Percentiles rank a stretch among this genome's conserved stretches.
Evolutionary conservation across 2,888 invertebrate species (phyloP).

Genomic region (Bhutanitis thaidina): DNA sequence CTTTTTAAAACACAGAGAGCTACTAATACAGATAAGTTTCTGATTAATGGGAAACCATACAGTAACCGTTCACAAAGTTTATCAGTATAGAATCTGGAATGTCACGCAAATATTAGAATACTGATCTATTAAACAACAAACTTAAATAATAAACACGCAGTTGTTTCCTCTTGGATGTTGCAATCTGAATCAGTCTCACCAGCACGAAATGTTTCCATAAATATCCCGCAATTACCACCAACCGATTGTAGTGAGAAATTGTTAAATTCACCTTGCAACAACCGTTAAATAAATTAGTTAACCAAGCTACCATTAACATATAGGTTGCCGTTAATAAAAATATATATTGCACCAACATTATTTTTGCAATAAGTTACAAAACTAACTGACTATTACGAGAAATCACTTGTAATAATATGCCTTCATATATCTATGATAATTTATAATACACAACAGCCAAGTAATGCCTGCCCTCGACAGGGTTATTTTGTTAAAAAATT

Average conservation of each 20-base stretch:
- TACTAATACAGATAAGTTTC: slow-evolving; percentile 24
- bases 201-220: slow-evolving; percentile 27
- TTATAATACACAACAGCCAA: slow-evolving; percentile 69
- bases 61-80: slow-evolving; percentile 29
- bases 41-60: slow-evolving; percentile 22
- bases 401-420: slow-evolving; percentile 39
- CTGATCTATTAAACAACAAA: slow-evolving; percentile 74
- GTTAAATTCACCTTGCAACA: slow-evolving; percentile 64
- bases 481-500: slow-evolving; percentile 26
- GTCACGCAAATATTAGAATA: slow-evolving; percentile 78
- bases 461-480: slow-evolving; percentile 36
- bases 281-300: slow-evolving; percentile 38
- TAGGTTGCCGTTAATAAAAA: slow-evolving; percentile 49
- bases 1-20: slow-evolving; percentile 30
- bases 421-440: slow-evolving; percentile 34
- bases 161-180: slow-evolving; percentile 54
- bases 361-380: slow-evolving; percentile 46
- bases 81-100: slow-evolving; percentile 70
- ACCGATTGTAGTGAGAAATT: slow-evolving; percentile 21
- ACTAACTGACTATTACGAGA: slow-evolving; percentile 41
- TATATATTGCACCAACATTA: slow-evolving; percentile 62
- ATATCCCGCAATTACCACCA: slow-evolving; percentile 24
- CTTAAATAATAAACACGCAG: slow-evolving; percentile 61
- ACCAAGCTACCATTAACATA: slow-evolving; percentile 40
- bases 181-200: slow-evolving; percentile 44